phyloP scores from a whole-genome alignment of 2,113 vertebrate species.

The Stigmatopora nigra region DNA sequence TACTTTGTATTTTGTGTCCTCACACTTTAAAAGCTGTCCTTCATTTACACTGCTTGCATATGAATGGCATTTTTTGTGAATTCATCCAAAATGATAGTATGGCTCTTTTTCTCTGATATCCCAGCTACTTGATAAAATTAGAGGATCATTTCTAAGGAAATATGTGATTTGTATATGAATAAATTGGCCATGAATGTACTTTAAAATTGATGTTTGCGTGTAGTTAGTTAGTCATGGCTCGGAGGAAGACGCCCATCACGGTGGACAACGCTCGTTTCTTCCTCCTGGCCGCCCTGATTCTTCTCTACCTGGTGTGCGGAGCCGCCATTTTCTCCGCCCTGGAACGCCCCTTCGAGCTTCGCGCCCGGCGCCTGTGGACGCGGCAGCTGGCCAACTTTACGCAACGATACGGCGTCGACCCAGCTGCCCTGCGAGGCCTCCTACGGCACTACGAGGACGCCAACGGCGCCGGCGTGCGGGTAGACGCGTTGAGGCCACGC shows the following conservation, averaged over 20 bases:
- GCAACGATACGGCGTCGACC: slow-evolving; percentile 53
- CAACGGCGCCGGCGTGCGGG: slow-evolving; percentile 65
- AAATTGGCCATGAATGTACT: too few species aligned
- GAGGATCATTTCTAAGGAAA: too few species aligned
- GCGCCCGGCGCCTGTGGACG: slow-evolving; percentile 60
- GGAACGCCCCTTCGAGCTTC: slow-evolving; percentile 68
- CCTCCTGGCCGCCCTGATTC: slow-evolving; percentile 69
- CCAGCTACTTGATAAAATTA: too few species aligned
- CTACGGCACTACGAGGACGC: slow-evolving; percentile 72
- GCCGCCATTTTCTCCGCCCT: slow-evolving; percentile 73
- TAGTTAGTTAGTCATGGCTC: slow-evolving; percentile 59
- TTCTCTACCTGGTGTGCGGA: slow-evolving; percentile 71
- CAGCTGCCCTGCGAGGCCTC: slow-evolving; percentile 58
- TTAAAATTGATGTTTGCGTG: too few species aligned
- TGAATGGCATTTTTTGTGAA: not conserved
- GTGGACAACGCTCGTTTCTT: slow-evolving; percentile 75
- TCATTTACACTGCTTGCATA: not conserved
- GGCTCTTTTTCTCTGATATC: too few species aligned
- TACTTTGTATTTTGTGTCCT: not conserved
- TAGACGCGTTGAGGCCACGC: slow-evolving; percentile 67
- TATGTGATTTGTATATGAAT: too few species aligned
- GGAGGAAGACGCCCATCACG: slow-evolving; percentile 63
- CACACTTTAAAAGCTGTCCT: not conserved
- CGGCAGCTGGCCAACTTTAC: slow-evolving; percentile 70
- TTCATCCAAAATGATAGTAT: not conserved